phyloP scores from a whole-genome alignment of 1,140 invertebrate genomes.

The Luehdorfia chinensis region DNA sequence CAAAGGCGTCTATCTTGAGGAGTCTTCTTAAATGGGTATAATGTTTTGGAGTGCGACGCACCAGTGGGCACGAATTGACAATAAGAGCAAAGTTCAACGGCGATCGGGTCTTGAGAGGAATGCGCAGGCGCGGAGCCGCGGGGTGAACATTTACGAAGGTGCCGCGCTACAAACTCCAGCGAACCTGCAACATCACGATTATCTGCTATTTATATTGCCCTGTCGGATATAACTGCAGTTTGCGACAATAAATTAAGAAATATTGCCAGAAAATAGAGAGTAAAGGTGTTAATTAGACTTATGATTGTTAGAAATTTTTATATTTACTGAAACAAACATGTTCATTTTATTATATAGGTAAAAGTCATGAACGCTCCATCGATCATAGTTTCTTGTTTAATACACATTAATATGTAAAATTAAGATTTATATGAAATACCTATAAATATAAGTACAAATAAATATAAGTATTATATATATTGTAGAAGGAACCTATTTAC shows the following conservation, averaged over 20 bases:
- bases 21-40: slow-evolving; percentile 53
- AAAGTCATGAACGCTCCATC: too few species aligned
- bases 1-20: slow-evolving; percentile 41
- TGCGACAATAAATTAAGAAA: slow-evolving; percentile 32
- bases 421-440: too few species aligned
- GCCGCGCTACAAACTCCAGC: slow-evolving; percentile 45
- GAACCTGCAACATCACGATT: slow-evolving; percentile 54
- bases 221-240: slow-evolving; percentile 33
- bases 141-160: slow-evolving; percentile 25
- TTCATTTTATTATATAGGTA: too few species aligned
- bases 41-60: slow-evolving; percentile 55
- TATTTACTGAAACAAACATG: too few species aligned
- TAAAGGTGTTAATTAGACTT: too few species aligned
- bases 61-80: slow-evolving; percentile 68
- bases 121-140: slow-evolving; percentile 51
- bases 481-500: too few species aligned
- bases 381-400: too few species aligned
- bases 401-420: too few species aligned
- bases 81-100: slow-evolving; percentile 73
- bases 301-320: too few species aligned
- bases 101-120: slow-evolving; percentile 68
- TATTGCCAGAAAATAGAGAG: too few species aligned
- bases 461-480: too few species aligned
- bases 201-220: slow-evolving; percentile 62
- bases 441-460: too few species aligned